phyloP scores from a whole-genome alignment of 2,888 invertebrate genomes.

The Andrena dorsata region DNA sequence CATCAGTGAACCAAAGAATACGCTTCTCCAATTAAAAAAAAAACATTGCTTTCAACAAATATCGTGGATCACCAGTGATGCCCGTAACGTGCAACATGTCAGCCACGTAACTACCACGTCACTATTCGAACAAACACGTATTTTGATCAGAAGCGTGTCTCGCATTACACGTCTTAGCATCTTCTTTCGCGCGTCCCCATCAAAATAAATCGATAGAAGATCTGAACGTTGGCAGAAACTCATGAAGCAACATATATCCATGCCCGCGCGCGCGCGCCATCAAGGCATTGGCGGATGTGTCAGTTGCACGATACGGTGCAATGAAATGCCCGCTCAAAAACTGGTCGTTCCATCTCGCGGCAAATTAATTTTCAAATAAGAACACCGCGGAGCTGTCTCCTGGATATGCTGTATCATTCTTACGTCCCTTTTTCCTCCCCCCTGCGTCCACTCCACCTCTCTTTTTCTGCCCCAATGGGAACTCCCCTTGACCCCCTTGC shows the following conservation, averaged over 20 bases:
- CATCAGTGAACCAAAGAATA: no score
- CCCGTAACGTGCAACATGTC: no score
- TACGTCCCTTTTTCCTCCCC: constrained; percentile 13
- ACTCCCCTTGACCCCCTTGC: background rate
- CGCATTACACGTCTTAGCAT: no score
- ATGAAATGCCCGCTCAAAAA: constrained; percentile 65
- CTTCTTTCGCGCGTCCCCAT: background rate
- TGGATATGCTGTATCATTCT: constrained; percentile 63
- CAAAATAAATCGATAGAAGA: background rate
- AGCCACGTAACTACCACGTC: no score
- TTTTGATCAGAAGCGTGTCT: no score
- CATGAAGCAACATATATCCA: background rate
- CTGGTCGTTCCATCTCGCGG: constrained; percentile 66
- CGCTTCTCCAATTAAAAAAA: no score
- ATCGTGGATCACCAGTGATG: no score
- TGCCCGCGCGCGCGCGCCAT: constrained; percentile 34
- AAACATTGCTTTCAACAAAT: no score
- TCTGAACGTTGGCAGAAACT: background rate
- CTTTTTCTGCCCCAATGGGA: constrained; percentile 8
- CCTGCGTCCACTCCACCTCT: constrained; percentile 2
- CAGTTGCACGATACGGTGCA: constrained; percentile 53
- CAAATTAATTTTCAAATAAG: constrained; percentile 72
- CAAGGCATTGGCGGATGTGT: constrained; percentile 55
- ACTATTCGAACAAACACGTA: no score
- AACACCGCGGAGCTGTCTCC: constrained; percentile 51